Evolutionary conservation across 2,888 invertebrate genomes (phyloP).

Genomic region (Seladonia tumulorum): DNA sequence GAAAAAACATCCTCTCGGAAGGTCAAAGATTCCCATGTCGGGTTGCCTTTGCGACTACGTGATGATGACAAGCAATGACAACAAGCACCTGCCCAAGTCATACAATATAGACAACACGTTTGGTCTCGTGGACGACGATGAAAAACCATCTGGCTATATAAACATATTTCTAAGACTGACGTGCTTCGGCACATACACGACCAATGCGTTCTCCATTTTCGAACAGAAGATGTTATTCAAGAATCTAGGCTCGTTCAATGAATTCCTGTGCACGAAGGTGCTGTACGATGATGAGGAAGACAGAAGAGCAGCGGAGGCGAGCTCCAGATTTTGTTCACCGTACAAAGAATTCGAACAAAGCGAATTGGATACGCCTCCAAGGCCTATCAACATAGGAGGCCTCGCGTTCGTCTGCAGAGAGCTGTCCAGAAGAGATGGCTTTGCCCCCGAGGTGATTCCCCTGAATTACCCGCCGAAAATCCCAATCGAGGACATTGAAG

Average conservation of each 20-base stretch:
- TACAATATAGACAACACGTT: slow-evolving; percentile 59
- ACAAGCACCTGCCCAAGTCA: slow-evolving; percentile 41
- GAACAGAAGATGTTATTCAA: slow-evolving; percentile 50
- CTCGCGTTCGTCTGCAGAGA: slow-evolving; percentile 43
- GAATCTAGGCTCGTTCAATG: slow-evolving; percentile 47
- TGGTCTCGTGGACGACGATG: slow-evolving; percentile 44
- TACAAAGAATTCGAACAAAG: slow-evolving; percentile 25
- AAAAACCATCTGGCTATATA: slow-evolving; percentile 44
- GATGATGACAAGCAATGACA: slow-evolving; percentile 55
- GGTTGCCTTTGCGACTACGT: slow-evolving; percentile 62
- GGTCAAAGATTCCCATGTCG: slow-evolving; percentile 49
- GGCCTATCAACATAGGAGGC: slow-evolving; percentile 35
- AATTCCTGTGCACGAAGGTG: slow-evolving; percentile 58
- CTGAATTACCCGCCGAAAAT: slow-evolving; percentile 44
- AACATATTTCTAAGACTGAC: slow-evolving; percentile 36
- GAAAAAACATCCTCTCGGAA: slow-evolving; percentile 46
- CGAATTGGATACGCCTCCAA: slow-evolving; percentile 55
- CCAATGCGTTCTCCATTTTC: slow-evolving; percentile 12
- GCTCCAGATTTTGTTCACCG: slow-evolving; percentile 43
- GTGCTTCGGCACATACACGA: slow-evolving; percentile 42
- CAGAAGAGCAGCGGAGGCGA: slow-evolving; percentile 44
- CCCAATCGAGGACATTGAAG: neutral
- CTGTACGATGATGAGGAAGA: slow-evolving; percentile 44
- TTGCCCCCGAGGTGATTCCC: slow-evolving; percentile 10
- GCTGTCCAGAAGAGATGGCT: slow-evolving; percentile 38